A percentile compares a stretch with the other conserved stretches of the same genome.
phyloP scores from a whole-genome alignment of 2,888 invertebrate species.

The Priocnemis perturbator region DNA sequence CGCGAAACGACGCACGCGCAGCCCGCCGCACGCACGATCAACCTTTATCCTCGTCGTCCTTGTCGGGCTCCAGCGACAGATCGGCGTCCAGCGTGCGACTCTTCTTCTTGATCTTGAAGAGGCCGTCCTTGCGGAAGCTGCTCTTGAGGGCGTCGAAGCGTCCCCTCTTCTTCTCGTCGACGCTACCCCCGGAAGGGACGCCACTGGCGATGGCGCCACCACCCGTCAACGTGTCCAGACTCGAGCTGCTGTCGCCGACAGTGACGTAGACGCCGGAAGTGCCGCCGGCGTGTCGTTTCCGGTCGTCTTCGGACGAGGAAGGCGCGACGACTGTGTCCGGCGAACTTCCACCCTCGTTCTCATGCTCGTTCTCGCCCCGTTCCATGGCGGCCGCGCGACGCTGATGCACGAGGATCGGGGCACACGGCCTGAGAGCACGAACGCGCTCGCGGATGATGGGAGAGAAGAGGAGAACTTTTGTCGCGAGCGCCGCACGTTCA shows the following conservation, averaged over 20 bases:
- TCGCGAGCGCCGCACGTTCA: not conserved
- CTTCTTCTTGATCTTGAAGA: slow-evolving; percentile 66
- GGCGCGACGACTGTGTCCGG: slow-evolving; percentile 65
- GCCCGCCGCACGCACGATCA: not conserved
- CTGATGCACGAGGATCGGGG: not conserved
- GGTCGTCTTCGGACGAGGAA: slow-evolving; percentile 66
- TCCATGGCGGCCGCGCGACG: not conserved
- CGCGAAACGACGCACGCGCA: too few relatives aligned
- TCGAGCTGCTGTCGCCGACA: slow-evolving; percentile 66
- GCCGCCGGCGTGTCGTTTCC: slow-evolving; percentile 40
- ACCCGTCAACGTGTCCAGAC: slow-evolving; percentile 62
- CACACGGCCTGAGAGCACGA: too few relatives aligned
- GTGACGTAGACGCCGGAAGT: slow-evolving; percentile 59
- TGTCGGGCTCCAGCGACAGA: slow-evolving; percentile 40
- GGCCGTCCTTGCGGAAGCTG: slow-evolving; percentile 64
- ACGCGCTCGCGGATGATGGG: not conserved
- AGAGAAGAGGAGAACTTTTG: not conserved
- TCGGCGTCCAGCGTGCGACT: slow-evolving; percentile 45
- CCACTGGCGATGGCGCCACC: slow-evolving; percentile 14
- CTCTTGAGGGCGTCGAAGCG: slow-evolving; percentile 63
- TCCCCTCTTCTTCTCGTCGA: slow-evolving; percentile 59
- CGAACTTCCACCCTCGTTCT: slow-evolving; percentile 65
- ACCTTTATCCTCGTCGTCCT: slow-evolving; percentile 49
- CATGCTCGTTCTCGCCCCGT: not conserved
- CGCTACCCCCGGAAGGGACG: slow-evolving; percentile 8